Percentiles rank a stretch among this genome's conserved stretches.
phyloP scores from a whole-genome alignment of 2,113 vertebrate species.

The Passer domesticus region DNA sequence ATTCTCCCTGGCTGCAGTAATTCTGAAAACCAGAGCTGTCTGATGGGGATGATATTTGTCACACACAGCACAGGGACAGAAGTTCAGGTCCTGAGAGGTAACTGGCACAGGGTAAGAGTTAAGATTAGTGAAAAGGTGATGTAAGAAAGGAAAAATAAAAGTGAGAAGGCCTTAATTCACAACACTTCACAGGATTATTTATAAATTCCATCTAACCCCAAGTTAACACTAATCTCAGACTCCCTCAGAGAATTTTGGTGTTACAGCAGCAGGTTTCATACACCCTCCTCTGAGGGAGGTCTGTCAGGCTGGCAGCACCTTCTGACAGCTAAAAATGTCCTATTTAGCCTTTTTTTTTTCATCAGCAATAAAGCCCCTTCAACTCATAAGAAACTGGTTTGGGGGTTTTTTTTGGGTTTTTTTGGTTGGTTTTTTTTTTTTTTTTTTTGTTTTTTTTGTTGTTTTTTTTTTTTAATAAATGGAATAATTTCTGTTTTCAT shows the following conservation, averaged over 20 bases:
- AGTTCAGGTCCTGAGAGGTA: not conserved
- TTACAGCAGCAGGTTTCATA: not conserved
- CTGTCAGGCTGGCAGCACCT: not conserved
- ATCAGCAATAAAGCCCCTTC: not conserved
- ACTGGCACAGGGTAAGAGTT: not conserved
- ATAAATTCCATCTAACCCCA: not conserved
- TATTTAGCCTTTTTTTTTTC: not conserved
- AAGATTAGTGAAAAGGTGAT: not conserved
- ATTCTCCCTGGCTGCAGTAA: not conserved
- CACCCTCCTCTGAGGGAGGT: not conserved
- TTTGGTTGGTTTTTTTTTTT: no score
- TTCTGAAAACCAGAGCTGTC: not conserved
- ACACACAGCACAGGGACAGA: not conserved
- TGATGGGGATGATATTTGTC: not conserved
- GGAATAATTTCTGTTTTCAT: not conserved
- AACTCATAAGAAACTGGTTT: not conserved
- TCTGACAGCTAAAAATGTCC: not conserved
- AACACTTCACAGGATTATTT: not conserved
- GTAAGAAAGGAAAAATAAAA: not conserved
- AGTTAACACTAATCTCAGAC: not conserved
- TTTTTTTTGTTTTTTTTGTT: no score
- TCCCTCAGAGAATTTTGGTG: not conserved
- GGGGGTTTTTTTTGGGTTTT: not conserved
- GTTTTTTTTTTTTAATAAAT: not conserved
- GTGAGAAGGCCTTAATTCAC: not conserved